Evolutionary conservation across 2,797 vertebrate species (phyloP).

Genomic region (Acanthopagrus latus): DNA sequence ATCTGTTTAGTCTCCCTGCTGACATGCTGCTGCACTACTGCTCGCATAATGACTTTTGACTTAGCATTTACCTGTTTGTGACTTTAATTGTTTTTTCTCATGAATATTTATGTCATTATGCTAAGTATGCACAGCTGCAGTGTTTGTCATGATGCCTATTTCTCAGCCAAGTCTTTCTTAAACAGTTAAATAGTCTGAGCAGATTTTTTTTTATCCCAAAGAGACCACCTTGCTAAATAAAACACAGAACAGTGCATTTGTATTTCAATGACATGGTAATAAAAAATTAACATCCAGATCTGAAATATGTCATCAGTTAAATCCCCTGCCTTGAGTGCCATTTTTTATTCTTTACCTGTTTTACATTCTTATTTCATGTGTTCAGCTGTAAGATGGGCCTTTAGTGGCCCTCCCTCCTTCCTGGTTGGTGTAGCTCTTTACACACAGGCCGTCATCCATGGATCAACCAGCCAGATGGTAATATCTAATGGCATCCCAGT

Average conservation of each 20-base stretch:
- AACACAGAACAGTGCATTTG: background rate
- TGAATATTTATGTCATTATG: slow-evolving; percentile 48
- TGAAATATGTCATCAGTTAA: background rate
- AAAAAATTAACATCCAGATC: background rate
- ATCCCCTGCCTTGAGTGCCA: background rate
- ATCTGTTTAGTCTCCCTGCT: slow-evolving; percentile 30
- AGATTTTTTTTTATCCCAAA: background rate
- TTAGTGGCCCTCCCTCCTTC: slow-evolving; percentile 17
- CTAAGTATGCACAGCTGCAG: slow-evolving; percentile 23
- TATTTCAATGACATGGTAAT: background rate
- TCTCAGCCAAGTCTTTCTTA: background rate
- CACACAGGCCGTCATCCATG: slow-evolving; percentile 34
- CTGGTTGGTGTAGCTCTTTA: slow-evolving; percentile 19
- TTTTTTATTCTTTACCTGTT: background rate
- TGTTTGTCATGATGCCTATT: slow-evolving; percentile 6
- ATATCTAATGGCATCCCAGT: slow-evolving; percentile 67
- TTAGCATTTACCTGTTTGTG: slow-evolving; percentile 24
- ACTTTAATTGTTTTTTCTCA: slow-evolving; percentile 36
- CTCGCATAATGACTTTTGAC: slow-evolving; percentile 7
- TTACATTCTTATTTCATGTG: background rate
- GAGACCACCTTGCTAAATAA: background rate
- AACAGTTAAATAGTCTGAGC: background rate
- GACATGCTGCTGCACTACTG: background rate
- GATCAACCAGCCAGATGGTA: slow-evolving; percentile 70
- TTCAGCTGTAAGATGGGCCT: background rate